A percentile compares a stretch with the other conserved stretches of the same genome.
phyloP scores from a whole-genome alignment of 2,888 invertebrate species.

The Clepsis dumicolana region DNA sequence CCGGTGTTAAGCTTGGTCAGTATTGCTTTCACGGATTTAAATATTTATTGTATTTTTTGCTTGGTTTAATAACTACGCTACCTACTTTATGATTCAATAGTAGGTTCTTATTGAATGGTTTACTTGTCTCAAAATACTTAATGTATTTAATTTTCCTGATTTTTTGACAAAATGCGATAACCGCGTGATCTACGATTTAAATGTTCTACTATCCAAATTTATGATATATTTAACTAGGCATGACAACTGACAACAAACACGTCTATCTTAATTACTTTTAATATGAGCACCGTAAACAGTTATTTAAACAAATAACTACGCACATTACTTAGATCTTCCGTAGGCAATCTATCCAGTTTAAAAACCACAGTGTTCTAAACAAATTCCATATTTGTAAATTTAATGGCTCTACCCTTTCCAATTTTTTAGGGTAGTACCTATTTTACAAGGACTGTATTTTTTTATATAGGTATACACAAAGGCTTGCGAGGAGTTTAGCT shows the following conservation, averaged over 20 bases:
- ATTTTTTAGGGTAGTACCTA: no score
- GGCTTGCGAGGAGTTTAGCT: no score
- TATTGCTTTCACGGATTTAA: not conserved
- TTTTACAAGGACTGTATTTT: no score
- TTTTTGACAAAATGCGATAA: no score
- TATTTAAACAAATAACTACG: not conserved
- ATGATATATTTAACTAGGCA: not conserved
- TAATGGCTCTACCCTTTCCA: no score
- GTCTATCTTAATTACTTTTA: slow-evolving; percentile 18
- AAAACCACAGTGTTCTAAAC: not conserved
- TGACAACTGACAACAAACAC: slow-evolving; percentile 14
- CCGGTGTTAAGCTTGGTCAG: not conserved
- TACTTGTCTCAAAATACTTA: no score
- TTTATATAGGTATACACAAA: no score
- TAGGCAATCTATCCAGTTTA: not conserved
- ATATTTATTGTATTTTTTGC: not conserved
- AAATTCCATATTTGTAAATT: no score
- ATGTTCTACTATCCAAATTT: not conserved
- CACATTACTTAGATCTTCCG: not conserved
- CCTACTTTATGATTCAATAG: no score
- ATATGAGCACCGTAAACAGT: not conserved
- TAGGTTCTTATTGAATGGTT: no score
- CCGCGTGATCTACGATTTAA: not conserved
- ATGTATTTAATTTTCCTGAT: no score
- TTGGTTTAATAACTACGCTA: no score